Conservation (phyloP, 2,888 invertebrate species). For the Callinectes sapidus region DNA sequence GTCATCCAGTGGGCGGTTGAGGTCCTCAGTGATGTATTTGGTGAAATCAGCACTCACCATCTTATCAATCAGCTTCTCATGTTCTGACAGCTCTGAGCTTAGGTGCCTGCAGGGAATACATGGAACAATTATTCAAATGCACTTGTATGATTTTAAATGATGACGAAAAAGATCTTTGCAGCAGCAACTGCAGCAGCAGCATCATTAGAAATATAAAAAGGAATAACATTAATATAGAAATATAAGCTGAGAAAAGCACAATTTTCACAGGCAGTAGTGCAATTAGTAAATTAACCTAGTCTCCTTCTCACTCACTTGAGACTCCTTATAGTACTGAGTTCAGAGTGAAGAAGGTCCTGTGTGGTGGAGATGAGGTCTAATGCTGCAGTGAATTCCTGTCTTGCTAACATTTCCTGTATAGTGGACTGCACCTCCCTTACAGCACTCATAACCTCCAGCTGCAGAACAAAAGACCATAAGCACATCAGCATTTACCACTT, state of each 20-base stretch:
- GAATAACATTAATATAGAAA: background rate
- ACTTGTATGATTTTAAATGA: too few species aligned
- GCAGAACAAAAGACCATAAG: background rate
- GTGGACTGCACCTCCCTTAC: constrained; percentile 98
- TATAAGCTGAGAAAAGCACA: background rate
- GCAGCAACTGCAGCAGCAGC: background rate
- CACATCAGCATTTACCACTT: background rate
- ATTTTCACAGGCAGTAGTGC: background rate
- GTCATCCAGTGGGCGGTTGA: constrained; percentile 72
- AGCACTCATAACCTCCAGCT: constrained; percentile 92
- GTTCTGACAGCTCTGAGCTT: constrained; percentile 95
- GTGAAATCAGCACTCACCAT: constrained; percentile 97
- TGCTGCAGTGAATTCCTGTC: constrained; percentile 80
- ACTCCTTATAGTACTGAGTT: constrained; percentile 93
- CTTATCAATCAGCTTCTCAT: constrained; percentile 95
- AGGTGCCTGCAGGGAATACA: constrained; percentile 84
- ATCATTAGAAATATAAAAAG: background rate
- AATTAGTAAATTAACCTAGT: background rate
- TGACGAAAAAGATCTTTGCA: too few species aligned
- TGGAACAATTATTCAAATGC: too few species aligned
- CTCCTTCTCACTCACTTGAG: constrained; percentile 80
- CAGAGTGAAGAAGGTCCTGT: constrained; percentile 92
- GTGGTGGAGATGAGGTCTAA: constrained; percentile 87
- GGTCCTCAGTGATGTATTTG: constrained; percentile 90
- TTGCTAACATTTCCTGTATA: constrained; percentile 93